Base-by-base conservation (phyloP, 2,797 vertebrate genomes). In the Hemibagrus guttatus region DNA sequence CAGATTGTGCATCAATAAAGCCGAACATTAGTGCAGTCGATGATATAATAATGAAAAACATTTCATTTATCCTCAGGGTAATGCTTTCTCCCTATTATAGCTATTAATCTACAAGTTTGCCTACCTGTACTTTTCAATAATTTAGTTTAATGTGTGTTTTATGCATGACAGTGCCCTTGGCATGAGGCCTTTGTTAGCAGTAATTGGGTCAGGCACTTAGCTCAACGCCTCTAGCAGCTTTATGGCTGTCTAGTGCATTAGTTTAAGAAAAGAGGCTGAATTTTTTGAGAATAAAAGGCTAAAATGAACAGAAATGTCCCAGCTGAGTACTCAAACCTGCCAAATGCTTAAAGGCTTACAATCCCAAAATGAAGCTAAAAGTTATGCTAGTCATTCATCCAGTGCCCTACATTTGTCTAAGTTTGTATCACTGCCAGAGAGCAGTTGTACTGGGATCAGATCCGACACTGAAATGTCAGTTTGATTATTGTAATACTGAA, bases 171-270 rank as follows among this genome's bases (percentile, higher is more conserved):
- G 9, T 85, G 88, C 91, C 88, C 83, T 71, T 88, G 86, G 81
- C 89, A 86, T 86, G 87, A 13, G 87, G 83, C 71, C 76, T 87
- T 90, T 86, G 68, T 92, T 92, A 92, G 85, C 88, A 83, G 69
- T 91, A 89, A 91, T 90, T 90, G 89, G 90, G 90, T 91, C 90
- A 86, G 84, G 81, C 90, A 88, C 91, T 93, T 90, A 92, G 82
- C 88, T 82, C 84, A 89, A 91, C 0, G 26, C 86, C 87, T 85
- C 89, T 71, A 82, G 80, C 74, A 35, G 83, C 76, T 84, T 83
- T 82, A 78, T 83, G 78, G 31, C 82, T 81, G 89, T 89, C 88
- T 91, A 88, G 85, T 93, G 92, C 93, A 94, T 95, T 95, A 93
- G 91, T 89, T 91, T 91, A 59, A 83, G 83, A 88, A 83, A 59